Evolutionary conservation across 2,797 vertebrate genomes (phyloP).

Genomic region (Brachyrhaphis roseni): DNA sequence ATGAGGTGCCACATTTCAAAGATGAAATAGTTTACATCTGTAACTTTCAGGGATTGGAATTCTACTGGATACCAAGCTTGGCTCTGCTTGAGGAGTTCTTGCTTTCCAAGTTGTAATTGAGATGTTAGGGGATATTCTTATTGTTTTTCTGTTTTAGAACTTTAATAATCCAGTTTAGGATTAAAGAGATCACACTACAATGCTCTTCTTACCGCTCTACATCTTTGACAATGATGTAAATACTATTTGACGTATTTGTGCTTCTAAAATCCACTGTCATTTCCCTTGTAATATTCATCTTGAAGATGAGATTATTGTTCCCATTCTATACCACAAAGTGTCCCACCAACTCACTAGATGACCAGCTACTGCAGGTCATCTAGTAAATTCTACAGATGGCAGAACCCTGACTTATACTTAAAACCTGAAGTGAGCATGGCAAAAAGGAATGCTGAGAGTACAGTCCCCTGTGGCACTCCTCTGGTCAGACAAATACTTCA

Average conservation of each 20-base stretch:
- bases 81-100: background rate
- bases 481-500: too few species aligned
- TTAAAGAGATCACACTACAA: background rate
- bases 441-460: too few species aligned
- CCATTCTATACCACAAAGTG: background rate
- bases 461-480: background rate
- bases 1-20: background rate
- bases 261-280: background rate
- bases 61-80: background rate
- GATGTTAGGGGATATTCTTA: background rate
- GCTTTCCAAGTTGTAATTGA: background rate
- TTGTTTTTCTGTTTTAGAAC: background rate
- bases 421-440: too few species aligned
- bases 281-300: background rate
- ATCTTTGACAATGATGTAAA: background rate
- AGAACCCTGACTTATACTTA: too few species aligned
- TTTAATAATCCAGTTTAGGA: background rate
- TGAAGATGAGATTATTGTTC: background rate
- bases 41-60: background rate
- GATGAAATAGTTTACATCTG: background rate
- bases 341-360: background rate
- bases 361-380: background rate
- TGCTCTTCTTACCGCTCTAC: background rate
- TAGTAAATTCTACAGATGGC: too few species aligned
- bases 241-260: background rate